These are phyloP conservation scores for Carettochelys insculpta DNA, from an alignment of 2,113 vertebrate genomes.

Conservation along the genomic window DNA sequence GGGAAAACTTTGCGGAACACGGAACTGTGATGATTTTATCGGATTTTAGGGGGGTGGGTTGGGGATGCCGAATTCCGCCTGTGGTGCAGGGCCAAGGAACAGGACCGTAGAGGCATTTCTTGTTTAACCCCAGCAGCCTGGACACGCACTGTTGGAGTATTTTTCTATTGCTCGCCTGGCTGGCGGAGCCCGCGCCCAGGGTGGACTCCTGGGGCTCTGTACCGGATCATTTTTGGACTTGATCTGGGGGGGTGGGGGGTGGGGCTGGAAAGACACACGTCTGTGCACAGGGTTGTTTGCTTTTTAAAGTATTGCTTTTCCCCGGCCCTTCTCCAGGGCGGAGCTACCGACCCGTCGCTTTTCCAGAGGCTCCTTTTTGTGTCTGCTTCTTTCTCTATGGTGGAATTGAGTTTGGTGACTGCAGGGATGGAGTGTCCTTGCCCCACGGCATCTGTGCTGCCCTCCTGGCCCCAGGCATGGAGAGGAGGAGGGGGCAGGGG, in stretches of 20 bases:
- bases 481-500: neutral
- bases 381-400: neutral
- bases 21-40: conserved; percentile 53
- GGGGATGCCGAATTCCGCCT: neutral
- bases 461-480: too few species aligned
- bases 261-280: neutral
- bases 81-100: neutral
- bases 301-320: neutral
- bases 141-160: neutral
- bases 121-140: conserved; percentile 50
- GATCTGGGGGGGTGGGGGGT: neutral
- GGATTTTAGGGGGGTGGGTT: neutral
- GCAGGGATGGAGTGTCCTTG: neutral
- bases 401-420: neutral
- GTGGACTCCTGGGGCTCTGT: neutral
- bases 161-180: neutral
- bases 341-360: neutral
- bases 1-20: conserved; percentile 14
- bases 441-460: neutral
- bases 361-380: neutral
- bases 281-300: neutral
- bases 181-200: neutral
- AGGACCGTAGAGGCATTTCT: conserved; percentile 29
- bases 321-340: neutral
- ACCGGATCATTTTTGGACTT: neutral